Conservation (phyloP, 1,140 invertebrate genomes). For the Vanessa atalanta region DNA sequence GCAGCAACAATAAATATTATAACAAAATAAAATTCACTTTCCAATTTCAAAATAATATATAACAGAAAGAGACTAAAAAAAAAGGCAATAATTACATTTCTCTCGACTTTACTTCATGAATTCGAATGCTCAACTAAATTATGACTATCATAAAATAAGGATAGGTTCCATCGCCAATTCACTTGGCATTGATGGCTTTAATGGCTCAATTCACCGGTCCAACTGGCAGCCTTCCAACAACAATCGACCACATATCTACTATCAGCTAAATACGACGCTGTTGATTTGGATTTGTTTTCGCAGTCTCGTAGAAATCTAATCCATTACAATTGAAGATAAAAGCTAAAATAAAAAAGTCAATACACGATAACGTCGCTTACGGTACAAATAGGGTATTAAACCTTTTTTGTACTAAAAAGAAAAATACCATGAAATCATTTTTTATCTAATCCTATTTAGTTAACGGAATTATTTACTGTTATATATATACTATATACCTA, state of each 20-base stretch:
- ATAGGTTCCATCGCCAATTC: neutral
- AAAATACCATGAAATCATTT: no score
- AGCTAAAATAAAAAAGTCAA: no score
- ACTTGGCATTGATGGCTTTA: conserved; percentile 8
- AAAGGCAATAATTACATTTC: neutral
- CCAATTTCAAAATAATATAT: neutral
- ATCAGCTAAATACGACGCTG: neutral
- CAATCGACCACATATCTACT: conserved; percentile 3
- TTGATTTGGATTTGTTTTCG: neutral
- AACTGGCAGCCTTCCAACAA: conserved; percentile 3
- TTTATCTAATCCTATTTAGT: no score
- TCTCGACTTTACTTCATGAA: neutral
- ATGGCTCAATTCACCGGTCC: neutral
- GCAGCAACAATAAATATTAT: no score
- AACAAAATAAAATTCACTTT: no score
- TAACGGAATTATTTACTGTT: no score
- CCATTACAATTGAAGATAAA: no score
- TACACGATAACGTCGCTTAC: no score
- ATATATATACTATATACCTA: no score
- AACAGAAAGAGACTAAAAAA: neutral
- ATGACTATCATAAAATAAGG: neutral
- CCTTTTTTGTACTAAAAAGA: no score
- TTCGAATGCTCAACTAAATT: conserved; percentile 1
- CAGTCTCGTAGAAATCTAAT: no score
- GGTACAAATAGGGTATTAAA: no score